Evolutionary conservation across 1,140 invertebrate genomes (phyloP), one percentile per base, ranked within the genome.

Genomic region (Drosophila equinoxialis): DNA sequence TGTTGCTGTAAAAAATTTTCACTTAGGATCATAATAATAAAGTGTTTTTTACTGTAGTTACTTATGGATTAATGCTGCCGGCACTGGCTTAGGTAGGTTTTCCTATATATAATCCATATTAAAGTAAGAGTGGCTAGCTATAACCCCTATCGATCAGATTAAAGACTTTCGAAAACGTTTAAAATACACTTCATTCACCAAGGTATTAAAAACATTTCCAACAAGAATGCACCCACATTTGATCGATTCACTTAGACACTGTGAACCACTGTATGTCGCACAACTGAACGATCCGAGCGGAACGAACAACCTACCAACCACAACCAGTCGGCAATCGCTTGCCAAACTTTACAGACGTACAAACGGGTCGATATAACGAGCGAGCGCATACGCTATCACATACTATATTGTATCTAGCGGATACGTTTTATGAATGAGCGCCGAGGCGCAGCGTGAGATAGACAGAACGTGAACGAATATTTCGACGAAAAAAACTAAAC

Each of bases 371-470:
- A 60, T 26, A 17, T 48, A 35, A 20, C 39, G 39, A 39, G 26
- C 54, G 64, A 55, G 41, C 59, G 66, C 35, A 35, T 51, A 70
- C 55, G 69, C 66, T 61, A 74, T 61, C 45, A 51, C 45, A 58
- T 54, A 59, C 63, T 60, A 68, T 63, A 65, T 30, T 64, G 57
- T 77, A 68, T 73, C 63, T 57, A 67, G 81, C 64, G 71, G 51
- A 65, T 66, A 77, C 67, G 76, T 74, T 86, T 86, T 80, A 83
- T 86, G 84, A 86, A 86, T 86, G 82, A 81, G 75, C 45, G 45
- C 45, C 45, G 45, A 51, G 45, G 45, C 45, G 45, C 45, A 51
- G 45, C 45, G 45, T 51, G 45, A 51, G 45, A 51, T 51, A 51
- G 45, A 51, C 45, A 73, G 81, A 78, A 77, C 73, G 82, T 82